Conservation (phyloP, 35 echinoderm and acorn worm genomes). For the Lytechinus pictus region DNA sequence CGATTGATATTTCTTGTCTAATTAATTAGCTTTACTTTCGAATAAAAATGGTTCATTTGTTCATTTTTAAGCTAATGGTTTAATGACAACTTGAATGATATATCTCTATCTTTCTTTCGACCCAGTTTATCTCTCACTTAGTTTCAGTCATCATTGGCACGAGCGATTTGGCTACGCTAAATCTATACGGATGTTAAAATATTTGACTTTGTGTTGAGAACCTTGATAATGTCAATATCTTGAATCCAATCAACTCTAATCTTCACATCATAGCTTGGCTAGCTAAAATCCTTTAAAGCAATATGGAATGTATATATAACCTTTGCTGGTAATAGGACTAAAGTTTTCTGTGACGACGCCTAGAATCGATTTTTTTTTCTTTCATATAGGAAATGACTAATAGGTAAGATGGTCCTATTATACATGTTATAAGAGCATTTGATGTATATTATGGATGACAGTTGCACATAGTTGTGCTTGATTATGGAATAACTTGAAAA, state of each 20-base stretch:
- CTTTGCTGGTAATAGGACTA: neutral
- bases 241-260: neutral
- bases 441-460: neutral
- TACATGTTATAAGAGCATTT: neutral
- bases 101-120: neutral
- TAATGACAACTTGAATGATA: neutral
- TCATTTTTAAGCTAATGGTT: neutral
- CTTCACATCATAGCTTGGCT: neutral
- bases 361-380: neutral
- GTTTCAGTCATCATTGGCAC: neutral
- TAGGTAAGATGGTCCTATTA: neutral
- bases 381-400: neutral
- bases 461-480: too few relatives aligned
- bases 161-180: neutral
- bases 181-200: neutral
- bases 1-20: too few relatives aligned
- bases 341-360: neutral
- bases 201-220: conserved; percentile 3
- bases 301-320: neutral
- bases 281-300: neutral
- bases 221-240: conserved; percentile 2
- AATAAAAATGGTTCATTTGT: neutral
- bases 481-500: too few relatives aligned
- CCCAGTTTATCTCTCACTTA: neutral
- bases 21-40: too few relatives aligned